Percentiles rank a stretch among this genome's conserved stretches.
These are phyloP conservation scores for Pelosia muscerda DNA, from an alignment of 2,888 invertebrate species.

Conservation along the genomic window DNA sequence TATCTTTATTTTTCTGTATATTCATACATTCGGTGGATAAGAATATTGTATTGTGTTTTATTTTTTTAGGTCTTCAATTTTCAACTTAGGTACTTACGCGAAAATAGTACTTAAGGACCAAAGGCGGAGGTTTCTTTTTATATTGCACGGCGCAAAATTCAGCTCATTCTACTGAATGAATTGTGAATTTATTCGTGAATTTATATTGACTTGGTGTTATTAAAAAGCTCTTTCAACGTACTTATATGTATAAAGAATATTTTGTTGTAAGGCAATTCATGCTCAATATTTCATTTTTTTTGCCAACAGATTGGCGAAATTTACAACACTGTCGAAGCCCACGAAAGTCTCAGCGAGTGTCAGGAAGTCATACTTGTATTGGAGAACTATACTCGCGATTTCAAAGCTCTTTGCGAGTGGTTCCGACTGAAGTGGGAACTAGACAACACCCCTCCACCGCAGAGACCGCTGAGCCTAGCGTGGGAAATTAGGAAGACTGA, in stretches of 20 bases:
- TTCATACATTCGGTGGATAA: too few species aligned
- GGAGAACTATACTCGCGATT: conserved; percentile 97
- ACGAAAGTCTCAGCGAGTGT: conserved; percentile 97
- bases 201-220: too few species aligned
- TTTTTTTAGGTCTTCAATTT: too few species aligned
- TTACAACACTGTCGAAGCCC: conserved; percentile 97
- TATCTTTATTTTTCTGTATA: too few species aligned
- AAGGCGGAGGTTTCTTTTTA: too few species aligned
- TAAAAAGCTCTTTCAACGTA: not conserved
- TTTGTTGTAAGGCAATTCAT: not conserved
- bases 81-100: too few species aligned
- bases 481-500: conserved; percentile 98
- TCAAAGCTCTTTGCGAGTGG: conserved; percentile 97
- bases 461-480: conserved; percentile 95
- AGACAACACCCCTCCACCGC: conserved; percentile 94
- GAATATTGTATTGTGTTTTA: too few species aligned
- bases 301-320: conserved; percentile 92
- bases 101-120: too few species aligned
- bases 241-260: not conserved
- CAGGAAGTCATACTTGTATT: conserved; percentile 98
- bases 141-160: too few species aligned
- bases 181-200: too few species aligned
- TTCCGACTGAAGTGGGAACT: conserved; percentile 97
- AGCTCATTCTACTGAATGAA: too few species aligned
- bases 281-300: conserved; percentile 18